These are phyloP conservation scores for Chelonus insularis DNA, from an alignment of 1,140 invertebrate genomes.

Conservation along the genomic window DNA sequence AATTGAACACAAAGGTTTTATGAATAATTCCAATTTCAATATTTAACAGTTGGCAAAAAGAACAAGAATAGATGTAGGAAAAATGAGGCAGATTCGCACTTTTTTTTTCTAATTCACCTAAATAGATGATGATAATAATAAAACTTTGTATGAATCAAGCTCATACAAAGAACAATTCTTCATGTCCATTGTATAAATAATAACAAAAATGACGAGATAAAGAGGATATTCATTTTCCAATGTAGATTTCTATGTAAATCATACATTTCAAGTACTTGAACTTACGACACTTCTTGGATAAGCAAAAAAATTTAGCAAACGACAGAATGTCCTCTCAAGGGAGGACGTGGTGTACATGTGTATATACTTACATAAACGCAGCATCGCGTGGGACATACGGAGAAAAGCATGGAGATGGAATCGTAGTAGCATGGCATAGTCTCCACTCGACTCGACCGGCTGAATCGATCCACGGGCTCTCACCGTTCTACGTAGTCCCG, in stretches of 20 bases:
- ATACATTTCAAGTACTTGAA: not conserved
- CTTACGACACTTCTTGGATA: not conserved
- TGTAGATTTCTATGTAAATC: too few relatives aligned
- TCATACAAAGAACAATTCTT: too few relatives aligned
- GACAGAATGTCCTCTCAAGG: slow-evolving; percentile 1
- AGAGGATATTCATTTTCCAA: too few relatives aligned
- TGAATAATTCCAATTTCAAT: too few relatives aligned
- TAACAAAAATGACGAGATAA: too few relatives aligned
- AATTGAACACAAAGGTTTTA: too few relatives aligned
- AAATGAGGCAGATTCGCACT: too few relatives aligned
- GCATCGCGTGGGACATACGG: slow-evolving; percentile 31
- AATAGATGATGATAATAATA: too few relatives aligned
- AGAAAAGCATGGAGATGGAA: not conserved
- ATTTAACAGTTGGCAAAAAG: too few relatives aligned
- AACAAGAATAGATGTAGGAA: too few relatives aligned
- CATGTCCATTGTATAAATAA: not conserved
- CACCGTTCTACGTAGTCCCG: slow-evolving; percentile 36
- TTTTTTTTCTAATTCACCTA: too few relatives aligned
- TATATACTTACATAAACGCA: slow-evolving; percentile 3
- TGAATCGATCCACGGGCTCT: slow-evolving; percentile 54
- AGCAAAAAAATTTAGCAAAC: slow-evolving; percentile 2
- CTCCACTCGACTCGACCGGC: slow-evolving; percentile 56
- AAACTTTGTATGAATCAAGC: too few relatives aligned
- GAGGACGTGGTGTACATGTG: not conserved
- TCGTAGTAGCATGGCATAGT: slow-evolving; percentile 42